phyloP scores from a whole-genome alignment of 1,140 invertebrate species.

The Dendroctonus valens region DNA sequence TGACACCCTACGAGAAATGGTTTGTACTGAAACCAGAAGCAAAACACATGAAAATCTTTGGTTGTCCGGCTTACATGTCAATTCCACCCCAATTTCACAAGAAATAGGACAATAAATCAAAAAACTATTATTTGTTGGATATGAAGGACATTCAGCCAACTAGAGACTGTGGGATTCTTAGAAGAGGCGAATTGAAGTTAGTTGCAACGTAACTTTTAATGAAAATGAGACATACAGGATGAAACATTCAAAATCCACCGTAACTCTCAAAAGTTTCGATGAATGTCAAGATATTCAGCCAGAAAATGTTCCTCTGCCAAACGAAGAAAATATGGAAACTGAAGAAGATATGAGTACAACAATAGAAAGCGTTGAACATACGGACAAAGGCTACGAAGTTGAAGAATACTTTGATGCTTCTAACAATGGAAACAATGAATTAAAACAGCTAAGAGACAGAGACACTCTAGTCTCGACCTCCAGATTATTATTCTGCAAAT shows the following conservation, averaged over 20 bases:
- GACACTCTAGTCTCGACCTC: too few species aligned
- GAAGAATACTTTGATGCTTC: too few species aligned
- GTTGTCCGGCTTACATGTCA: conserved; percentile 37
- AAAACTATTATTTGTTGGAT: too few species aligned
- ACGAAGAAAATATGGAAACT: conserved; percentile 3
- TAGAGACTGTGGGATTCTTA: too few species aligned
- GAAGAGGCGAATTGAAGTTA: too few species aligned
- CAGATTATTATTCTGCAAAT: too few species aligned
- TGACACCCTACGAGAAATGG: conserved; percentile 24
- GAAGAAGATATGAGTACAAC: conserved; percentile 8
- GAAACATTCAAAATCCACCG: too few species aligned
- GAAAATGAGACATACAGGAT: conserved; percentile 27
- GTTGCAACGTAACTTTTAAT: conserved; percentile 42
- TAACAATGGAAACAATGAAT: too few species aligned
- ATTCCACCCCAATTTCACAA: too few species aligned
- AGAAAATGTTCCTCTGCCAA: not conserved
- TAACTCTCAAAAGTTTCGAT: conserved; percentile 4
- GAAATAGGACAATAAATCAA: too few species aligned
- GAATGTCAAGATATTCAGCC: conserved; percentile 3
- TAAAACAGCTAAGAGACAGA: too few species aligned
- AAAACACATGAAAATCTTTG: conserved; percentile 42
- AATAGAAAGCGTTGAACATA: not conserved
- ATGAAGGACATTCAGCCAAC: too few species aligned
- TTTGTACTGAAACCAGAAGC: conserved; percentile 37
- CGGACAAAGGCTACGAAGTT: not conserved